Conservation (phyloP, 2,797 vertebrate genomes). For the Esox masquinongy region DNA sequence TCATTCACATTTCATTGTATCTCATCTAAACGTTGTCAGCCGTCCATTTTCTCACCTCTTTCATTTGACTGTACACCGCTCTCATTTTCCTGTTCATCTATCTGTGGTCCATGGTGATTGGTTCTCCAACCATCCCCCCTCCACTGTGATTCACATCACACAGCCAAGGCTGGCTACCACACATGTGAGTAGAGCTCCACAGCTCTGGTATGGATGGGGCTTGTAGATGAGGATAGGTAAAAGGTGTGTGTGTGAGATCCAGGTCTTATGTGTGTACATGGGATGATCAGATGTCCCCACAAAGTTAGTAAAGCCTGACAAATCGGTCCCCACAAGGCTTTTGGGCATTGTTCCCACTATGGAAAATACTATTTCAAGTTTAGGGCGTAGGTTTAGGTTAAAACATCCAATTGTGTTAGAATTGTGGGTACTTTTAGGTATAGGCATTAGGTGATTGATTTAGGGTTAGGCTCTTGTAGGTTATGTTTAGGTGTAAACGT, state of each 20-base stretch:
- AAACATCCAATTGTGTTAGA: too few relatives aligned
- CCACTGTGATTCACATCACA: slow-evolving; percentile 27
- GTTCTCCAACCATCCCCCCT: slow-evolving; percentile 35
- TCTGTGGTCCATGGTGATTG: slow-evolving; percentile 31
- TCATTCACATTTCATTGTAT: not conserved
- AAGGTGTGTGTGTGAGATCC: slow-evolving; percentile 3
- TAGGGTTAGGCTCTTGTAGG: too few relatives aligned
- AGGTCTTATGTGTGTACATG: too few relatives aligned
- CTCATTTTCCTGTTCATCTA: not conserved
- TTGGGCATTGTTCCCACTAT: too few relatives aligned
- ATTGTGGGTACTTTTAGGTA: too few relatives aligned
- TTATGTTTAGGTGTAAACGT: too few relatives aligned
- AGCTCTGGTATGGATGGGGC: not conserved
- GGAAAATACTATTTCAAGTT: too few relatives aligned
- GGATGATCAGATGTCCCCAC: not conserved
- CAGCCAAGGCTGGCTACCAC: slow-evolving; percentile 78
- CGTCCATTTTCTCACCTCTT: slow-evolving; percentile 22
- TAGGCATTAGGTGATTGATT: too few relatives aligned
- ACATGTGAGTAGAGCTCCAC: slow-evolving; percentile 64
- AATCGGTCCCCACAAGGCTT: too few relatives aligned
- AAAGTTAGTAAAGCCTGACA: too few relatives aligned
- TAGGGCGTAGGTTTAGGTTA: too few relatives aligned
- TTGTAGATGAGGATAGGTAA: not conserved
- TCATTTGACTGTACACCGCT: not conserved
- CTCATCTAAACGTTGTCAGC: slow-evolving; percentile 22